Evolutionary conservation across 2,113 vertebrate genomes (phyloP).

Genomic region (Sterrhoptilus dennistouni): DNA sequence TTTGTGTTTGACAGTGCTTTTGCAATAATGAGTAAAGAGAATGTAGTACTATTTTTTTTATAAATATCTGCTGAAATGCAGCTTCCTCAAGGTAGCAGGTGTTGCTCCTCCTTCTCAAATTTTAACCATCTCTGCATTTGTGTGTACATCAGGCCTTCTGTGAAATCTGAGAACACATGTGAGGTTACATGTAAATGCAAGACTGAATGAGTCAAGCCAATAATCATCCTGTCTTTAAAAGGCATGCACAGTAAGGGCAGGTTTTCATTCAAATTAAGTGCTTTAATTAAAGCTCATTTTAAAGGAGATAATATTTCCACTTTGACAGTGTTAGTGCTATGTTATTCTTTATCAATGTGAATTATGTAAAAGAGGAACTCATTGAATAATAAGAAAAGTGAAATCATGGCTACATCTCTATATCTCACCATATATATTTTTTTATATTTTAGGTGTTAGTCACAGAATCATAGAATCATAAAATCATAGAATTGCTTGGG

Average conservation of each 20-base stretch:
- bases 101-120: not conserved
- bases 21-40: not conserved
- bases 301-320: not conserved
- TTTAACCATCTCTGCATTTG: not conserved
- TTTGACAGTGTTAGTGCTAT: not conserved
- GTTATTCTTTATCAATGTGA: not conserved
- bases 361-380: not conserved
- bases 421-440: not conserved
- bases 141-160: rapidly evolving
- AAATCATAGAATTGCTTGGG: not conserved
- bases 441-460: not conserved
- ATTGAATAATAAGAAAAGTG: not conserved
- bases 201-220: not conserved
- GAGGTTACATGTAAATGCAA: not conserved
- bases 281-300: not conserved
- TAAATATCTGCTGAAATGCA: not conserved
- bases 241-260: not conserved
- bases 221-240: not conserved
- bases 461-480: not conserved
- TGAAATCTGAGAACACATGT: not conserved
- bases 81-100: not conserved
- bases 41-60: rapidly evolving
- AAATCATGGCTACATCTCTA: not conserved
- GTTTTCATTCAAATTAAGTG: not conserved
- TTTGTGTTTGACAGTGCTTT: not conserved